phyloP scores from a whole-genome alignment of 2,797 vertebrate genomes.

The Anabacerthia variegaticeps region DNA sequence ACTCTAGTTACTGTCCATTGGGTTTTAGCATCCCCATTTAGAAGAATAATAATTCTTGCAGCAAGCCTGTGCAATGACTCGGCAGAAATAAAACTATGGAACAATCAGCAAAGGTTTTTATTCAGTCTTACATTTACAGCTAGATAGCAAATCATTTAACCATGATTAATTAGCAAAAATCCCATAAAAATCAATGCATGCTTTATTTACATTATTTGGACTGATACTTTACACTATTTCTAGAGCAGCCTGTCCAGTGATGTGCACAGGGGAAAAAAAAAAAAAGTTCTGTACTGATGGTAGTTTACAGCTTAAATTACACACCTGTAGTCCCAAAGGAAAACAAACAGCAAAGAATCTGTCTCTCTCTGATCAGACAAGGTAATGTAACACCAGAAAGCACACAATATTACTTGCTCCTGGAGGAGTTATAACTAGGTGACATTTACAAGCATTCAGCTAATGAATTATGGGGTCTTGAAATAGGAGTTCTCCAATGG shows the following conservation, averaged over 20 bases:
- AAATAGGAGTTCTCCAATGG: constrained; percentile 20
- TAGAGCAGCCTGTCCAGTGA: background rate
- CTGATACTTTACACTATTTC: background rate
- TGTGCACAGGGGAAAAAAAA: background rate
- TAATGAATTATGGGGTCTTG: constrained; percentile 37
- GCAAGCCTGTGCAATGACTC: background rate
- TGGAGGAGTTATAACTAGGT: constrained; percentile 30
- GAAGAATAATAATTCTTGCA: background rate
- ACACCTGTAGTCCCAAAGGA: background rate
- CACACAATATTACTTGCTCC: background rate
- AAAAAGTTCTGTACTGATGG: background rate
- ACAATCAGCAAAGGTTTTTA: background rate
- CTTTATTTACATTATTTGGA: background rate
- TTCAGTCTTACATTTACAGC: background rate
- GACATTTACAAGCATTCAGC: constrained; percentile 48
- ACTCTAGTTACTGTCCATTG: background rate
- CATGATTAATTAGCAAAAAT: background rate
- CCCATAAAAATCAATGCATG: background rate
- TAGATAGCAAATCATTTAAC: background rate
- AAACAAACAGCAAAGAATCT: constrained; percentile 6
- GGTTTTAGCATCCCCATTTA: background rate
- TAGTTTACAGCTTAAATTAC: background rate
- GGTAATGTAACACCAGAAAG: background rate
- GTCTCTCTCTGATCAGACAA: background rate
- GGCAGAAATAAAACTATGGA: background rate